phyloP scores from a whole-genome alignment of 2,113 vertebrate species.

The Peromyscus maniculatus region DNA sequence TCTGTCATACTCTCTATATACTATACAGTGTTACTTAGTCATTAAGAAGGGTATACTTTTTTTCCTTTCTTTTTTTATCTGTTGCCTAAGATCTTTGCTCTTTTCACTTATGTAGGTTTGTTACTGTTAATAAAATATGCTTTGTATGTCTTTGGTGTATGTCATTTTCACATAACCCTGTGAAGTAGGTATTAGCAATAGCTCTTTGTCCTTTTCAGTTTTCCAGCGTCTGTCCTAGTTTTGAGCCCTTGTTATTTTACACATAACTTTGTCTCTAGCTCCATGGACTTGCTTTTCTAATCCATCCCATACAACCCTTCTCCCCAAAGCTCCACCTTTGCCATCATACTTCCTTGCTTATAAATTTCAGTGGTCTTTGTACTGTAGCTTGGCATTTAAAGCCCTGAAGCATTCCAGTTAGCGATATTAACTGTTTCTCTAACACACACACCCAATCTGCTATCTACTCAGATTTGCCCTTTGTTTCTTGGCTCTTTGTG shows the following conservation, averaged over 20 bases:
- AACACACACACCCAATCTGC: neutral
- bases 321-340: neutral
- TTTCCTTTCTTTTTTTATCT: neutral
- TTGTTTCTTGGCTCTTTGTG: constrained; percentile 4
- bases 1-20: neutral
- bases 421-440: neutral
- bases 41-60: neutral
- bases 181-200: neutral
- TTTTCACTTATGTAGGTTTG: constrained; percentile 10
- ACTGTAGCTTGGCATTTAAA: neutral
- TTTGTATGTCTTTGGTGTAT: constrained; percentile 17
- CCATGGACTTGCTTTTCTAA: neutral
- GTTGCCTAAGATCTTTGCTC: neutral
- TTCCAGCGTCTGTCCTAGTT: neutral
- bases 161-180: constrained; percentile 12
- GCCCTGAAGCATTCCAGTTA: neutral
- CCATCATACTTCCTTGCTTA: neutral
- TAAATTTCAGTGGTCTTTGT: neutral
- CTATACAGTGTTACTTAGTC: neutral
- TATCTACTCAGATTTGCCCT: neutral
- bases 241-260: neutral
- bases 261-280: neutral
- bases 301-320: neutral
- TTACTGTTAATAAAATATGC: neutral
- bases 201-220: neutral